Evolutionary conservation across 2,888 invertebrate species (phyloP).

Genomic region (Acanthoscelides obtectus): DNA sequence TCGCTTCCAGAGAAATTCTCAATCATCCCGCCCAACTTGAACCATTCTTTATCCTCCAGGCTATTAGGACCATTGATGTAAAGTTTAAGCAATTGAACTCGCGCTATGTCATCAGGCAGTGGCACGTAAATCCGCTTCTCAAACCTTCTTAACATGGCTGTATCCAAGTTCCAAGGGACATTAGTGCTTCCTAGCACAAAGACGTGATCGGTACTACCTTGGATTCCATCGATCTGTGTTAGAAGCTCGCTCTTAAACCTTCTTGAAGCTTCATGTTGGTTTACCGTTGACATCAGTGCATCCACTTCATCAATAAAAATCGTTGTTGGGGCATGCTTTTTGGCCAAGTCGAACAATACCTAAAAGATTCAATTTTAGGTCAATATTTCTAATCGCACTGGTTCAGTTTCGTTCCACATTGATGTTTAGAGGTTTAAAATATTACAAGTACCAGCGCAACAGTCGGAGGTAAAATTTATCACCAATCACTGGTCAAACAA

Average conservation of each 20-base stretch:
- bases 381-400: too few relatives aligned
- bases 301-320: conserved; percentile 94
- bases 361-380: too few relatives aligned
- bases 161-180: conserved; percentile 89
- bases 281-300: conserved; percentile 65
- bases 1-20: conserved; percentile 86
- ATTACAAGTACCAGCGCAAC: too few relatives aligned
- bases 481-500: too few relatives aligned
- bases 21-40: conserved; percentile 52
- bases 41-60: conserved; percentile 42
- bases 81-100: conserved; percentile 64
- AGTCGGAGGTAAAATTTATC: too few relatives aligned
- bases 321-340: conserved; percentile 73
- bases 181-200: conserved; percentile 86
- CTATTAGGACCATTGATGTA: conserved; percentile 50
- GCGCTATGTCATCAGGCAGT: conserved; percentile 63
- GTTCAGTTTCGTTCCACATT: background rate
- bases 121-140: conserved; percentile 83
- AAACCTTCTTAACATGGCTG: conserved; percentile 79
- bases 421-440: background rate
- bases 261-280: conserved; percentile 81
- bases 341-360: conserved; percentile 79
- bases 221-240: conserved; percentile 78
- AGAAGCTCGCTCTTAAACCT: conserved; percentile 86
- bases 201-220: conserved; percentile 59